phyloP scores from a whole-genome alignment of 2,888 invertebrate species.

The Pseudococcus longispinus region DNA sequence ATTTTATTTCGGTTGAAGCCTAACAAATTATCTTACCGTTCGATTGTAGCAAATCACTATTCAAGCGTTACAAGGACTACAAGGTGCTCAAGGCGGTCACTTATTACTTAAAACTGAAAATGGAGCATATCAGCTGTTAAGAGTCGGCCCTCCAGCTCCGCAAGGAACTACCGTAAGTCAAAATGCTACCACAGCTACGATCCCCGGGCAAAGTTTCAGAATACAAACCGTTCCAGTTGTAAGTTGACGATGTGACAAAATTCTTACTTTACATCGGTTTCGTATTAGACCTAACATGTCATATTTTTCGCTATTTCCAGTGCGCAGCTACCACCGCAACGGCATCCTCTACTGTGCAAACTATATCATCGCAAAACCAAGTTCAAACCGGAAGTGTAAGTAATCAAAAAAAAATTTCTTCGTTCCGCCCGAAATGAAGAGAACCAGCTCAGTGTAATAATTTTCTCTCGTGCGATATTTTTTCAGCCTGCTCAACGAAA shows the following conservation, averaged over 20 bases:
- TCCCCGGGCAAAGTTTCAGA: conserved; percentile 67
- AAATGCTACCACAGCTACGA: conserved; percentile 59
- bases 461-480: conserved; percentile 8
- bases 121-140: conserved; percentile 91
- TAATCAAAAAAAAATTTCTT: background rate
- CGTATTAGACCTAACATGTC: background rate
- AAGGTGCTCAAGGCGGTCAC: conserved; percentile 82
- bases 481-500: conserved; percentile 58
- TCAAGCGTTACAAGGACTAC: conserved; percentile 84
- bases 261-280: too few species aligned
- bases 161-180: conserved; percentile 62
- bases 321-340: conserved; percentile 37
- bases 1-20: background rate
- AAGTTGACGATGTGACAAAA: conserved; percentile 66
- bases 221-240: conserved; percentile 87
- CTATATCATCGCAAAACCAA: conserved; percentile 53
- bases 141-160: conserved; percentile 81
- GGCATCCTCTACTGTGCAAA: conserved; percentile 43
- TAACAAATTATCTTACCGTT: background rate
- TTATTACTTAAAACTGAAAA: conserved; percentile 95
- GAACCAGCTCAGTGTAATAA: background rate
- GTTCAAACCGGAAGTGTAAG: conserved; percentile 56
- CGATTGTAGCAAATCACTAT: conserved; percentile 78
- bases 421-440: background rate
- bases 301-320: background rate